Evolutionary conservation across 2,113 vertebrate genomes (phyloP), one percentile per base, ranked within the genome.

Genomic region (Monopterus albus): DNA sequence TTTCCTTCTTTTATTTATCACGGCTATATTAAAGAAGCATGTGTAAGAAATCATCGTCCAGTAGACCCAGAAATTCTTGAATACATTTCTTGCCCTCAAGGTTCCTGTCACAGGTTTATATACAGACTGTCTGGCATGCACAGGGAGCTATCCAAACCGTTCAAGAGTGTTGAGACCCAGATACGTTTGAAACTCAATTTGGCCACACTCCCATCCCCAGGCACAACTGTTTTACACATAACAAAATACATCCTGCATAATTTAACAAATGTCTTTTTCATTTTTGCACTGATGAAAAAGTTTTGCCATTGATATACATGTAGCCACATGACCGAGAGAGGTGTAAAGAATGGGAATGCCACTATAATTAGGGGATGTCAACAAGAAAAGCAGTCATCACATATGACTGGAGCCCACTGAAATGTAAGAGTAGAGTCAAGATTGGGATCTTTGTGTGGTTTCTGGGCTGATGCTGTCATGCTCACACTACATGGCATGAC

Each of bases 81-180:
- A 87, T 87, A 80, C 89, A 87, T 88, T 86, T 89, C 56, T 84
- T 84, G 83, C 85, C 80, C 85, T 82, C 78, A 38, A 83, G 82
- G 82, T 79, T 81, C 72, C 78, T 87, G 56, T 89, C 90, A 91
- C 89, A 90, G 88, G 83, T 92, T 91, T 89, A 89, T 90, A 88
- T 84, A 87, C 87, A 90, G 78, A 63, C 73, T 70, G 81, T 88
- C 85, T 91, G 90, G 87, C 85, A 85, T 72, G 85, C 83, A 65
- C 49, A 3, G 66, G 45, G 82, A 89, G 79, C 86, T 72, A 78
- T 88, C 74, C 79, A 77, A 89, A 88, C 67, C 79, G 74, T 72
- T 89, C 89, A 84, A 84, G 77, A 83, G 83, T 87, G 77, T 62
- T 87, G 72, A 87, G 81, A 81, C 82, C 73, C 81, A 84, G 85